A percentile compares a stretch with the other conserved stretches of the same genome.
Evolutionary conservation across 2,888 invertebrate species (phyloP).

Genomic region (Leucoma salicis): DNA sequence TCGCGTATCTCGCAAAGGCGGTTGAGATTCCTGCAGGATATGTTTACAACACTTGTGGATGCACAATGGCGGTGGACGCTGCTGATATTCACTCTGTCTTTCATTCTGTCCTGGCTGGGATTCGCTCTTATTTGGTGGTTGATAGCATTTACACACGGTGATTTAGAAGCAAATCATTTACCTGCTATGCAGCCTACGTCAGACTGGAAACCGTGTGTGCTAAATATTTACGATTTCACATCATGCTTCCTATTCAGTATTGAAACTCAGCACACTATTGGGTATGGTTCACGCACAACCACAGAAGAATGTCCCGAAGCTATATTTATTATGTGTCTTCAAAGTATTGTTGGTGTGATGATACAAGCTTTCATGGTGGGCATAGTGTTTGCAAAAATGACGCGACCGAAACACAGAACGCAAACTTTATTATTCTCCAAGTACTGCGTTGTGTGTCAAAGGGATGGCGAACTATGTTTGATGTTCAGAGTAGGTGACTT

Average conservation of each 20-base stretch:
- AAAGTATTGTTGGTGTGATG: slow-evolving; percentile 93
- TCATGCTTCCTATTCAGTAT: slow-evolving; percentile 95
- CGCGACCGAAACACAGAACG: slow-evolving; percentile 94
- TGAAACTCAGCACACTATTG: slow-evolving; percentile 96
- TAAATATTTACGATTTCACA: slow-evolving; percentile 90
- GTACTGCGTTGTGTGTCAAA: slow-evolving; percentile 91
- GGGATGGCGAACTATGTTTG: slow-evolving; percentile 90
- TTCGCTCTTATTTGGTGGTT: slow-evolving; percentile 95
- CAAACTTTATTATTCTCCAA: slow-evolving; percentile 94
- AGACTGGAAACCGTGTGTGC: slow-evolving; percentile 90
- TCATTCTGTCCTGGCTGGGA: slow-evolving; percentile 92
- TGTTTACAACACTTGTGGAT: slow-evolving; percentile 95
- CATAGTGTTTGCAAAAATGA: slow-evolving; percentile 95
- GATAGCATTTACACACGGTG: slow-evolving; percentile 93
- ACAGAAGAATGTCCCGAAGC: slow-evolving; percentile 95
- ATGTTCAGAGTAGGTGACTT: slow-evolving; percentile 96
- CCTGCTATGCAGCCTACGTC: slow-evolving; percentile 70
- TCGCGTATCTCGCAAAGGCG: slow-evolving; percentile 91
- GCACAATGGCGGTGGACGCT: slow-evolving; percentile 96
- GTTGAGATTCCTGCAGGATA: slow-evolving; percentile 89
- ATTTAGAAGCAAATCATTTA: slow-evolving; percentile 85
- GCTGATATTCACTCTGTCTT: slow-evolving; percentile 91
- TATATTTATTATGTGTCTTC: slow-evolving; percentile 93
- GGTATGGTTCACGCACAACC: slow-evolving; percentile 92
- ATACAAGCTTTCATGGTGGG: slow-evolving; percentile 91